phyloP scores from a whole-genome alignment of 2,797 vertebrate genomes.

The Halcyon chelicuti region DNA sequence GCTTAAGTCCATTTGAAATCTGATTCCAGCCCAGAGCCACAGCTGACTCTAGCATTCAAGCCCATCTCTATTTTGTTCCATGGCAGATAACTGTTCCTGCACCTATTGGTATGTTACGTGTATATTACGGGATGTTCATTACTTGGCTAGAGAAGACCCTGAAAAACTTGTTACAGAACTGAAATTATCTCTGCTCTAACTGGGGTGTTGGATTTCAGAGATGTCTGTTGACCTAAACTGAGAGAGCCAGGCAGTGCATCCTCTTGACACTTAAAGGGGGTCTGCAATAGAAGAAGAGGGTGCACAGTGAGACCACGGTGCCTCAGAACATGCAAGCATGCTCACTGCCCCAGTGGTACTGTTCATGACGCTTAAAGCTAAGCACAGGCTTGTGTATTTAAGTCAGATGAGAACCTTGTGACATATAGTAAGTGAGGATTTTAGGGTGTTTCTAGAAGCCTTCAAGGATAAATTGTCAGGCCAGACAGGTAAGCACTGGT shows the following conservation, averaged over 20 bases:
- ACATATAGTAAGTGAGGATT: neutral
- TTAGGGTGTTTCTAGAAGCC: neutral
- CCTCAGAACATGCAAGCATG: neutral
- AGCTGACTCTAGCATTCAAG: neutral
- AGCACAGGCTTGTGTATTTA: neutral
- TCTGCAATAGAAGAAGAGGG: neutral
- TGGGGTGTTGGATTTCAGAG: neutral
- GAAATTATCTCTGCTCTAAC: neutral
- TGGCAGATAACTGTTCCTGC: neutral
- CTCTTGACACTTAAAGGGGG: neutral
- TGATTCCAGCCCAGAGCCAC: neutral
- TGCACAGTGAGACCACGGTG: neutral
- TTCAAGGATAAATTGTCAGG: neutral
- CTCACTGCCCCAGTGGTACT: neutral
- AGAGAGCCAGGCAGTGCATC: neutral
- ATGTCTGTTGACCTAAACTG: neutral
- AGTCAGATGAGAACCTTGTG: neutral
- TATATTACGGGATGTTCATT: neutral
- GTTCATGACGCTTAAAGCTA: neutral
- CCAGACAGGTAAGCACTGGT: neutral
- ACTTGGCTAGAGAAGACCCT: neutral
- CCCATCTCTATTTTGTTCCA: neutral
- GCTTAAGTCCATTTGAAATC: neutral
- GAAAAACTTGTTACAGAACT: neutral
- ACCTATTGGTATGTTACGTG: neutral